phyloP scores from a whole-genome alignment of 2,113 vertebrate genomes.

The Dryoscopus gambensis region DNA sequence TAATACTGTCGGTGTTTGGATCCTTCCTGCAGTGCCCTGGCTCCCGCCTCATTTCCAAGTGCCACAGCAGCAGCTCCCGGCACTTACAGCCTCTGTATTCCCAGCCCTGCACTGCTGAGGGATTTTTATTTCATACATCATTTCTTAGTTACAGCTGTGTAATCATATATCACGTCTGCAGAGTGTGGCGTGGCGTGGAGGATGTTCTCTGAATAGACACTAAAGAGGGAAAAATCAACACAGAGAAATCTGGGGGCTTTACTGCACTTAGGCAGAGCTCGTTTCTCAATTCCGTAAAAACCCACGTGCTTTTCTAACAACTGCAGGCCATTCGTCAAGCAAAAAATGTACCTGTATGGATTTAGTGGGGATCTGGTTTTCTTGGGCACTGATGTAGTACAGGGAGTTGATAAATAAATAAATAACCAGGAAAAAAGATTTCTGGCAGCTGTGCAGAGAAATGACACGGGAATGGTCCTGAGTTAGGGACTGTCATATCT shows the following conservation, averaged over 20 bases:
- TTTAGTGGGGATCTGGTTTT: neutral
- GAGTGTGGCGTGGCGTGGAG: neutral
- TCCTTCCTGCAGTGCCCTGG: neutral
- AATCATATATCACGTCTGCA: constrained; percentile 23
- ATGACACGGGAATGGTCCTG: neutral
- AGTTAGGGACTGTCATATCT: neutral
- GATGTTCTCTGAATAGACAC: neutral
- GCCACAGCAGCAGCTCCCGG: neutral
- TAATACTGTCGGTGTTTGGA: neutral
- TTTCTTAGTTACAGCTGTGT: constrained; percentile 34
- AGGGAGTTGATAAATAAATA: neutral
- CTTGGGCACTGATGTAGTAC: neutral
- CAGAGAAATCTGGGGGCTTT: neutral
- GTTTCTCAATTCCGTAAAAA: constrained; percentile 18
- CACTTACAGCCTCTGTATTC: neutral
- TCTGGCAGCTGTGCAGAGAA: neutral
- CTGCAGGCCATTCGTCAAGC: neutral
- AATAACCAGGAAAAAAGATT: neutral
- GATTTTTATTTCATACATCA: constrained; percentile 41
- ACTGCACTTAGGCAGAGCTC: neutral
- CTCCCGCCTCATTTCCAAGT: neutral
- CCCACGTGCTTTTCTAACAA: neutral
- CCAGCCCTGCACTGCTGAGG: neutral
- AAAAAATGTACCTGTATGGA: neutral
- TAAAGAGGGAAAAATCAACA: constrained; percentile 17